phyloP scores from a whole-genome alignment of 2,888 invertebrate species.

The Heliconius erato region DNA sequence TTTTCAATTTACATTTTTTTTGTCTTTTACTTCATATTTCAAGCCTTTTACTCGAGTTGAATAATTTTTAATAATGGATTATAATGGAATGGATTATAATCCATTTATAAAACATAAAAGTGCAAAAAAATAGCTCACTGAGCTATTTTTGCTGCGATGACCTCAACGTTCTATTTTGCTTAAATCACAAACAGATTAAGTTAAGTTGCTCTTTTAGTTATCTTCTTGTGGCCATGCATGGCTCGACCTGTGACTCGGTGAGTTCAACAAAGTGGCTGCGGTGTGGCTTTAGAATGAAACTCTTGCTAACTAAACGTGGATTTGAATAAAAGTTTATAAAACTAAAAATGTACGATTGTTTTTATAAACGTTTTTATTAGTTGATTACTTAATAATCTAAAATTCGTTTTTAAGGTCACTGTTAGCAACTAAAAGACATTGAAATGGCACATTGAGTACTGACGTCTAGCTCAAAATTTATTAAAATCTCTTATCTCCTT shows the following conservation, averaged over 20 bases:
- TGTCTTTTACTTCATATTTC: too few relatives aligned
- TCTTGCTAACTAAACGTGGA: neutral
- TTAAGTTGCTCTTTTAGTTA: neutral
- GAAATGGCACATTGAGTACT: neutral
- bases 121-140: too few relatives aligned
- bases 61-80: too few relatives aligned
- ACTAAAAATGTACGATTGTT: neutral
- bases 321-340: neutral
- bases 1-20: too few relatives aligned
- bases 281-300: constrained; percentile 14
- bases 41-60: too few relatives aligned
- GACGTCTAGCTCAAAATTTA: neutral
- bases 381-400: too few relatives aligned
- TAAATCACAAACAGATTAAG: neutral
- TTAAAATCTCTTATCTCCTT: neutral
- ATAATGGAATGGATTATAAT: too few relatives aligned
- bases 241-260: constrained; percentile 25
- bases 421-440: neutral
- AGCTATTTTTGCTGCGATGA: too few relatives aligned
- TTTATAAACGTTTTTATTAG: too few relatives aligned
- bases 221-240: neutral
- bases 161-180: neutral
- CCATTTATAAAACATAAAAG: too few relatives aligned
- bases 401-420: too few relatives aligned
- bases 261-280: constrained; percentile 19